These are phyloP conservation scores for Vespertilio murinus DNA, from an alignment of 2,797 vertebrate genomes.

Conservation along the genomic window DNA sequence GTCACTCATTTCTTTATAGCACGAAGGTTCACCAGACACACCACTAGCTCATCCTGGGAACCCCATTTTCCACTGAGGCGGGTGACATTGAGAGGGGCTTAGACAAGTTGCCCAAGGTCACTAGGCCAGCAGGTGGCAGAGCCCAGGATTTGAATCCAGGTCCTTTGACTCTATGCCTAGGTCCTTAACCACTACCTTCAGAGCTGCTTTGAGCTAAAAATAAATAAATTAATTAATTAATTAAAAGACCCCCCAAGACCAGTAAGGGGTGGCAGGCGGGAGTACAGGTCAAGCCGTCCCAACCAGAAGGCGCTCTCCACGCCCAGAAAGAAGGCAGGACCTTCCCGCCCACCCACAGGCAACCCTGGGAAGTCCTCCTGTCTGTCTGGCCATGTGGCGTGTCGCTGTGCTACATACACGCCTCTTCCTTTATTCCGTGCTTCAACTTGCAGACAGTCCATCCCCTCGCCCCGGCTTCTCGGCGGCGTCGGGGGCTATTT, in stretches of 20 bases:
- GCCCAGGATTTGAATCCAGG: neutral
- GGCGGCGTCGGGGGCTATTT: neutral
- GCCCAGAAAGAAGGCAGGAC: conserved; percentile 1
- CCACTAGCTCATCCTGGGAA: neutral
- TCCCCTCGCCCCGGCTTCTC: neutral
- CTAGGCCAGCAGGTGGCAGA: conserved; percentile 2
- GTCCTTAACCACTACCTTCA: neutral
- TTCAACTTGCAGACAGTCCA: conserved; percentile 15
- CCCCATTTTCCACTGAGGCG: neutral
- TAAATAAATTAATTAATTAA: no score
- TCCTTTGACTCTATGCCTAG: neutral
- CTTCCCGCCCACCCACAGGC: conserved; percentile 22
- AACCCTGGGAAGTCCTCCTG: neutral
- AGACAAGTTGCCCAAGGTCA: conserved; percentile 68
- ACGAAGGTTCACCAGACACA: neutral
- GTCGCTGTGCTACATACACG: neutral
- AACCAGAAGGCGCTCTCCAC: neutral
- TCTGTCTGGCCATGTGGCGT: neutral
- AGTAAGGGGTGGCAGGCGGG: neutral
- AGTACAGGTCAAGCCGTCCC: neutral
- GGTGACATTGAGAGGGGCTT: conserved; percentile 24
- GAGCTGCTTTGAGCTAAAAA: neutral
- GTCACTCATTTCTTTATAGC: neutral
- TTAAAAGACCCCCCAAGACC: neutral
- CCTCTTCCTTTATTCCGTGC: neutral